Evolutionary conservation across 2,113 vertebrate genomes (phyloP), one percentile per base, ranked within the genome.

Genomic region (Polypterus senegalus): DNA sequence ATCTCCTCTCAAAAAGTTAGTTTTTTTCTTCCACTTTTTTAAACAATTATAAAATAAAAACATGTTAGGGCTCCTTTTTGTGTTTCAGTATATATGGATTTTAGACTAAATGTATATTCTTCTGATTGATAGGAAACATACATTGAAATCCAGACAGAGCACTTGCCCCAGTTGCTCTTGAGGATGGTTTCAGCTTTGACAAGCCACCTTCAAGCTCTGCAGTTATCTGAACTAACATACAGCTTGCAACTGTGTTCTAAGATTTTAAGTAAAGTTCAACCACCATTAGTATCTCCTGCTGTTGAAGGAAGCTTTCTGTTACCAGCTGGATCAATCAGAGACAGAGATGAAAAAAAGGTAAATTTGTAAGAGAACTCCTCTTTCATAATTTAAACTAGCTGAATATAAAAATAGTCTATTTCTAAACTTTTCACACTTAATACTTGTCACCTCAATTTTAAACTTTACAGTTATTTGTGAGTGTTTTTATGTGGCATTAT

Each of bases 71-170:
- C 27, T 27, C 27, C 27, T 27, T 27, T 27, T 27, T 27, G 27
- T 27, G 27, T 27, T 27, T 27, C 1, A 27, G 27, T 27, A 27
- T 27, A 27, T 27, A 27, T 27, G 27, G 27, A 27, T 27, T 27
- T 27, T 27, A 27, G 27, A 27, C 27, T 27, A 27, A 52, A 52
- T 54, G 45, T 10, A 10, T 58, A 45, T 70, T 72, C 5, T 55
- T 72, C 57, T 7, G 54, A 45, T 57, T 46, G 47, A 48, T 11
- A 99, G 96, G 96, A 99, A 73, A 97, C 95, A 0, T 98, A 99
- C 49, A 97, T 99, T 69, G 96, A 98, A 85, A 99, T 99, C 78
- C 96, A 99, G 80, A 98, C 96, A 4, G 96, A 97, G 74, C 96
- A 98, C 62, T 83, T 99, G 67, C 96, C 96, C 62, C 94, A 97